A percentile compares a stretch with the other conserved stretches of the same genome.
Evolutionary conservation across 92 coral and sea anemone genomes (phyloP).

Genomic region (Palythoa grandiflora): DNA sequence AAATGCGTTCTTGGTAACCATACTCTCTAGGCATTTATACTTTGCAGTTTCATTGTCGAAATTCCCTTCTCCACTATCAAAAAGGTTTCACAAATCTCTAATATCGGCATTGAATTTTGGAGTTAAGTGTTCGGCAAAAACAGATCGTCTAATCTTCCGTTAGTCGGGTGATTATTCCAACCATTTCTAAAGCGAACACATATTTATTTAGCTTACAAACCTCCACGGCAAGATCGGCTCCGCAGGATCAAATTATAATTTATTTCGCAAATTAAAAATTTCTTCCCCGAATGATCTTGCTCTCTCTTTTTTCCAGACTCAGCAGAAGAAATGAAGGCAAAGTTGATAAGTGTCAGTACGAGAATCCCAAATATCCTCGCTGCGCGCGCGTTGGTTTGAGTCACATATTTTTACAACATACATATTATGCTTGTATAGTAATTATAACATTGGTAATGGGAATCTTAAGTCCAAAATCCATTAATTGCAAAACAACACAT

Average conservation of each 20-base stretch:
- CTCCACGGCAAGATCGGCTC: neutral
- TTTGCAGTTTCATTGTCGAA: neutral
- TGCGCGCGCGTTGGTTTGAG: neutral
- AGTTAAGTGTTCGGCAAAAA: neutral
- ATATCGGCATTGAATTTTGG: slow-evolving; percentile 5
- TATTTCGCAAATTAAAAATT: slow-evolving; percentile 1
- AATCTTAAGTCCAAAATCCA: slow-evolving; percentile 10
- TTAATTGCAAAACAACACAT: slow-evolving; percentile 15
- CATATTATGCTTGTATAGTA: neutral
- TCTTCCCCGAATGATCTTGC: slow-evolving; percentile 12
- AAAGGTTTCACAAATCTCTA: neutral
- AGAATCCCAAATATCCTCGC: neutral
- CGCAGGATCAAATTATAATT: neutral
- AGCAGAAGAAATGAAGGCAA: neutral
- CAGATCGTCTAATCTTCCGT: neutral
- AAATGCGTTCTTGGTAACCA: neutral
- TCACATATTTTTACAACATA: slow-evolving; percentile 5
- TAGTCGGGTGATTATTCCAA: neutral
- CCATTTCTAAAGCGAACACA: slow-evolving; percentile 19
- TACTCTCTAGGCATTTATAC: neutral
- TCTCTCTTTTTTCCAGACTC: neutral
- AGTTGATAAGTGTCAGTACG: neutral
- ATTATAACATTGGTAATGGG: slow-evolving; percentile 9
- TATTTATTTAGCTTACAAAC: neutral
- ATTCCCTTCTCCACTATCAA: neutral